Evolutionary conservation across 2,113 vertebrate genomes (phyloP).

Genomic region (Pluvialis apricaria): DNA sequence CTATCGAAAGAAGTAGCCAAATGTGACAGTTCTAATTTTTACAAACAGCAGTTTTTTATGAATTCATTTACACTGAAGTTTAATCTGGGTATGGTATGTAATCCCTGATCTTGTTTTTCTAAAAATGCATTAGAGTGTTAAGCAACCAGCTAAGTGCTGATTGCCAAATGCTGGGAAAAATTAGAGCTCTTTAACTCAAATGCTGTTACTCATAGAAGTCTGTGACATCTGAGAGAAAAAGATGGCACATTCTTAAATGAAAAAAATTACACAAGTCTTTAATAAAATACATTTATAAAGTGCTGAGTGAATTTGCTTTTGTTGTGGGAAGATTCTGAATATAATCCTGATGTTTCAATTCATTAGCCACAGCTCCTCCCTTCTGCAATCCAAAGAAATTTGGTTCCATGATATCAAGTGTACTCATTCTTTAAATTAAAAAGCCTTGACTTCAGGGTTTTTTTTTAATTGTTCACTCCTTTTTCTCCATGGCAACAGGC

Average conservation of each 20-base stretch:
- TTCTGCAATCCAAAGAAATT: not conserved
- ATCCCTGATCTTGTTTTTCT: not conserved
- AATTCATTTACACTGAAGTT: not conserved
- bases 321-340: not conserved
- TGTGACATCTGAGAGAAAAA: not conserved
- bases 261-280: not conserved
- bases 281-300: not conserved
- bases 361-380: rapidly evolving
- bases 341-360: not conserved
- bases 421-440: not conserved
- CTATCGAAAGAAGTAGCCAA: not conserved
- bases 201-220: not conserved
- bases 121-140: not conserved
- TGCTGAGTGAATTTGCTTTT: not conserved
- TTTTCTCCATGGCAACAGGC: not conserved
- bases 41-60: not conserved
- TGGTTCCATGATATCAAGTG: not conserved
- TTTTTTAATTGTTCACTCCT: not conserved
- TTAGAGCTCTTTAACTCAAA: not conserved
- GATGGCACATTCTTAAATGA: not conserved
- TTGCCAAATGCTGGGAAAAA: not conserved
- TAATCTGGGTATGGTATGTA: not conserved
- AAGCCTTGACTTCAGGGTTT: too few relatives aligned
- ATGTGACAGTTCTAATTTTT: not conserved
- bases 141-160: not conserved